These are phyloP conservation scores for Siniperca knerii DNA, from an alignment of 2,113 vertebrate genomes.

Conservation along the genomic window DNA sequence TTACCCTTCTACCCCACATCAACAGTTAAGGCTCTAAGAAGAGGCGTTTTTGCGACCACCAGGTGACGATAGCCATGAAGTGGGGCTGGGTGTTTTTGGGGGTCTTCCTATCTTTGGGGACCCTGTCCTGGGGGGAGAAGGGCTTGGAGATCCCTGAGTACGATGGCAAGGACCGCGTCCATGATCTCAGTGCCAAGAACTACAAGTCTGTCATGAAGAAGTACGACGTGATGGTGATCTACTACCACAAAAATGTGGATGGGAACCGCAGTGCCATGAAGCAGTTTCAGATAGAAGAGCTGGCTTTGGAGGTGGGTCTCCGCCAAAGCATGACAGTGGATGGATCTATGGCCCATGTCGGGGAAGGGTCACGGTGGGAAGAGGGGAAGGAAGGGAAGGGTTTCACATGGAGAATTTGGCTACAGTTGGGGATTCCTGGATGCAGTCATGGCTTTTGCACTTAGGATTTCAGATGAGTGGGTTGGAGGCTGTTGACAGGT, in stretches of 20 bases:
- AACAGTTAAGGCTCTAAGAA: constrained; percentile 51
- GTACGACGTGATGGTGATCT: constrained; percentile 92
- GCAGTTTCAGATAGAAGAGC: constrained; percentile 92
- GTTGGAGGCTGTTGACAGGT: constrained; percentile 14
- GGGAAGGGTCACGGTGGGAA: constrained; percentile 41
- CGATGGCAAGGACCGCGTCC: constrained; percentile 91
- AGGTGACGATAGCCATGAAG: constrained; percentile 79
- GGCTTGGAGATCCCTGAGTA: constrained; percentile 91
- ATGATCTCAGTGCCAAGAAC: constrained; percentile 88
- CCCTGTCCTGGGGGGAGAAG: constrained; percentile 82
- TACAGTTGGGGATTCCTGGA: constrained; percentile 36
- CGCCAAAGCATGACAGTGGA: constrained; percentile 55
- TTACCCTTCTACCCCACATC: background rate
- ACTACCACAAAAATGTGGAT: constrained; percentile 89
- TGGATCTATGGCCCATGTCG: constrained; percentile 35
- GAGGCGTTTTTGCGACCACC: constrained; percentile 29
- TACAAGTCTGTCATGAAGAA: constrained; percentile 92
- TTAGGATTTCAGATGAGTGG: constrained; percentile 8
- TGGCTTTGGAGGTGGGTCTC: constrained; percentile 90
- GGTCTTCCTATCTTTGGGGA: constrained; percentile 74
- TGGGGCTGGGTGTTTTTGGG: constrained; percentile 83
- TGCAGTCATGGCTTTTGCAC: background rate
- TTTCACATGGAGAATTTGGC: constrained; percentile 35
- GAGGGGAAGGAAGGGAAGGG: constrained; percentile 15
- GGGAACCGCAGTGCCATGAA: constrained; percentile 87